phyloP scores from a whole-genome alignment of 1,140 invertebrate species.

The Ceratina japonica region DNA sequence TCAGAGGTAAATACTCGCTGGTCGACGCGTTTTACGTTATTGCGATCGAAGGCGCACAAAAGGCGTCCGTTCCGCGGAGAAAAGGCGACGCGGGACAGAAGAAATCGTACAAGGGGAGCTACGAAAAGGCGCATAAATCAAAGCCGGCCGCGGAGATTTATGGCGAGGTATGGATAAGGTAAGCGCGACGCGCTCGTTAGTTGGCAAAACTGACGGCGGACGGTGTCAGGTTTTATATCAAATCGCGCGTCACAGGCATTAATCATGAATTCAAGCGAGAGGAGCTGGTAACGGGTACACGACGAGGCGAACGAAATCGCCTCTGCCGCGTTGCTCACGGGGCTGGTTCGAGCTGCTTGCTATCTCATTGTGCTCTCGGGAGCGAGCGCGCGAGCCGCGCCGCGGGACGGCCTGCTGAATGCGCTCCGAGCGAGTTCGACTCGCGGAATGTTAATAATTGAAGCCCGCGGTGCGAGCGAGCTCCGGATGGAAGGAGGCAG shows the following conservation, averaged over 20 bases:
- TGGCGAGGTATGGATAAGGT: slow-evolving; percentile 61
- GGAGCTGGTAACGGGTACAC: neutral
- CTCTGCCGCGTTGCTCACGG: no score
- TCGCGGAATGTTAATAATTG: slow-evolving; percentile 43
- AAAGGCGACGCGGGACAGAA: neutral
- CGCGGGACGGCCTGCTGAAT: slow-evolving; percentile 5
- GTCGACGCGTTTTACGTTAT: neutral
- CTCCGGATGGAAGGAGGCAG: no score
- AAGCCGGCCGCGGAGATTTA: slow-evolving; percentile 54
- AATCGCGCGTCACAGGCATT: slow-evolving; percentile 59
- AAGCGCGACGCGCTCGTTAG: slow-evolving; percentile 55
- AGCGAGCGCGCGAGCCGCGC: neutral
- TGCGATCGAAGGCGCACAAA: no score
- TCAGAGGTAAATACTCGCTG: no score
- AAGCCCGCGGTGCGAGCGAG: slow-evolving; percentile 13
- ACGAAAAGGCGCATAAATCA: slow-evolving; percentile 50
- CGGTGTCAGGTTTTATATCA: slow-evolving; percentile 63
- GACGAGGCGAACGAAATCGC: slow-evolving; percentile 16
- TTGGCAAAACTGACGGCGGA: slow-evolving; percentile 55
- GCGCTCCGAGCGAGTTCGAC: slow-evolving; percentile 13
- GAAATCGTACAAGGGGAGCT: neutral
- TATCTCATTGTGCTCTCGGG: neutral
- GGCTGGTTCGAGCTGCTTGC: neutral
- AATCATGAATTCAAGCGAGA: slow-evolving; percentile 55
- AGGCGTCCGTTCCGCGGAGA: no score